Evolutionary conservation across 2,888 invertebrate species (phyloP).

Genomic region (Tortricodes alternella): DNA sequence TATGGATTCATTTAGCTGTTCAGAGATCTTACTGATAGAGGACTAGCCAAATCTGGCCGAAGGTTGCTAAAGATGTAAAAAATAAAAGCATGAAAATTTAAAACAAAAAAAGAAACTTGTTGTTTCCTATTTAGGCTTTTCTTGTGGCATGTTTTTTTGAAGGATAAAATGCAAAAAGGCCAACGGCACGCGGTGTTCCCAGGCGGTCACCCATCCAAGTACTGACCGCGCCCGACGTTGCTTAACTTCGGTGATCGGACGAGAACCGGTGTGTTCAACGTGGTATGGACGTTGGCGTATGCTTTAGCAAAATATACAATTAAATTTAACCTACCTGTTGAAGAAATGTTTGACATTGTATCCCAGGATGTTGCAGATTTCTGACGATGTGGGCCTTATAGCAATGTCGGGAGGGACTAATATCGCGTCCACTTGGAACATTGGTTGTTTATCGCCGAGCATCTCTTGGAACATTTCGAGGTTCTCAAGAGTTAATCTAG

Average conservation of each 20-base stretch:
- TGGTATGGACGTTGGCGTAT: constrained; percentile 32
- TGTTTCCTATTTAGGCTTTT: too few species aligned
- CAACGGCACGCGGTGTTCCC: constrained; percentile 40
- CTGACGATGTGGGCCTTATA: constrained; percentile 88
- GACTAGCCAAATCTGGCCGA: too few species aligned
- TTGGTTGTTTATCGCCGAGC: constrained; percentile 78
- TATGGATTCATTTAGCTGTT: too few species aligned
- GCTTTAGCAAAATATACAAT: too few species aligned
- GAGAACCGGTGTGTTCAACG: constrained; percentile 43
- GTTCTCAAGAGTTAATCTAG: constrained; percentile 86
- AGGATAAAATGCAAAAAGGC: too few species aligned
- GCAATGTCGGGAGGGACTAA: constrained; percentile 89
- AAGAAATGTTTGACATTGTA: constrained; percentile 89
- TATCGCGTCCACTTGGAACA: constrained; percentile 91
- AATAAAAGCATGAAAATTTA: too few species aligned
- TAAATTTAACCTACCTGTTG: constrained; percentile 78
- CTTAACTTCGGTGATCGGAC: constrained; percentile 44
- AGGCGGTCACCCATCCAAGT: constrained; percentile 44
- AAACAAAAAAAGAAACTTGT: too few species aligned
- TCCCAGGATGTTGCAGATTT: constrained; percentile 90
- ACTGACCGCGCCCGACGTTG: constrained; percentile 43
- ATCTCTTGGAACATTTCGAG: constrained; percentile 86
- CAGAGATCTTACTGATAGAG: too few species aligned
- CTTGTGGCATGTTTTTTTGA: too few species aligned
- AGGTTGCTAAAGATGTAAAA: too few species aligned